Conservation (phyloP, 2,797 vertebrate species). For the Otus scops region DNA sequence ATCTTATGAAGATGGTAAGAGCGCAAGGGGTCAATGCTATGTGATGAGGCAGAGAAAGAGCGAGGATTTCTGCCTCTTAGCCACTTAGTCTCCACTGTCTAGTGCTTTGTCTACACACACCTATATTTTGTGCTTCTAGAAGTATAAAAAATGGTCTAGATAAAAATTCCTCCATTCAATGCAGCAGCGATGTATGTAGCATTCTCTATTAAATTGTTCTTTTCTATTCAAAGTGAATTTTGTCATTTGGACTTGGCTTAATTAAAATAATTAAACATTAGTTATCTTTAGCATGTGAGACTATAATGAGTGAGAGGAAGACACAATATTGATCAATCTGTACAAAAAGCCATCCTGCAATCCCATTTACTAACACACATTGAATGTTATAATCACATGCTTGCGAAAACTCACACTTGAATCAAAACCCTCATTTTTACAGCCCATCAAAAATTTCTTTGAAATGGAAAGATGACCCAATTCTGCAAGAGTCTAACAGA, state of each 20-base stretch:
- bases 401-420: background rate
- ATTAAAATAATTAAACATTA: background rate
- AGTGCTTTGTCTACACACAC: background rate
- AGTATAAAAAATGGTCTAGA: background rate
- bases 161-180: background rate
- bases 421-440: background rate
- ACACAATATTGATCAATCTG: background rate
- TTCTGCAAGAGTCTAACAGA: background rate
- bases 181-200: accelerated
- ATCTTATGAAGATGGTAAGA: background rate
- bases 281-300: background rate
- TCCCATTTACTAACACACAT: background rate
- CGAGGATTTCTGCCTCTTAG: background rate
- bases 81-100: background rate
- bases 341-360: background rate
- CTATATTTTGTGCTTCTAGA: background rate
- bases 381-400: background rate
- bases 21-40: background rate
- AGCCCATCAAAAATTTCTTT: background rate
- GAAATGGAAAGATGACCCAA: background rate
- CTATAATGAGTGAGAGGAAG: background rate
- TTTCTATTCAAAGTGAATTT: background rate
- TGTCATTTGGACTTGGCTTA: background rate
- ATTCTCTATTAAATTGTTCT: background rate
- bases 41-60: background rate